phyloP scores from a whole-genome alignment of 2,113 vertebrate genomes.

The Azemiops feae region DNA sequence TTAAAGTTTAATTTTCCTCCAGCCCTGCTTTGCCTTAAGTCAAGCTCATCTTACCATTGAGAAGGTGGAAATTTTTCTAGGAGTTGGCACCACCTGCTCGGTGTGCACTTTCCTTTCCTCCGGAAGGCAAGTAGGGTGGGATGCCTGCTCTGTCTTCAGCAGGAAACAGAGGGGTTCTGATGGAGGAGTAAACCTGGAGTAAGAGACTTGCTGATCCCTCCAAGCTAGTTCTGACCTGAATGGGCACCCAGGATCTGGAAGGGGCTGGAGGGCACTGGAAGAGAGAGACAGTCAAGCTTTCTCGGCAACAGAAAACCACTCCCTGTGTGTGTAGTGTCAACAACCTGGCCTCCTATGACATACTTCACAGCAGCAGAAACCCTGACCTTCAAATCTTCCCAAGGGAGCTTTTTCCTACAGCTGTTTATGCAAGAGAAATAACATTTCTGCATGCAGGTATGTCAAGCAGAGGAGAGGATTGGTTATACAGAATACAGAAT shows the following conservation, averaged over 20 bases:
- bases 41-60: background rate
- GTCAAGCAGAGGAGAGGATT: background rate
- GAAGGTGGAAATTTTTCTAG: background rate
- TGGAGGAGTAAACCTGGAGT: background rate
- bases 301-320: background rate
- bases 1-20: background rate
- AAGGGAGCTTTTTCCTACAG: background rate
- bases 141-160: background rate
- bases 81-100: background rate
- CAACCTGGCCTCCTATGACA: background rate
- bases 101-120: background rate
- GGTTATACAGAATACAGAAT: background rate
- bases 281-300: background rate
- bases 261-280: background rate
- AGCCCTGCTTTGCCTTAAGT: too few relatives aligned
- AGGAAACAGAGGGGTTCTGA: background rate
- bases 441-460: background rate
- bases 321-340: conserved; percentile 8
- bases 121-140: background rate
- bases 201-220: background rate
- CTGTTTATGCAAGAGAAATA: too few relatives aligned
- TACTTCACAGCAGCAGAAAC: background rate
- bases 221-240: background rate
- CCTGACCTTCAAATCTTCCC: background rate
- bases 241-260: background rate